Base-by-base conservation (phyloP, 2,888 invertebrate species). In the Apotomis betuletana region DNA sequence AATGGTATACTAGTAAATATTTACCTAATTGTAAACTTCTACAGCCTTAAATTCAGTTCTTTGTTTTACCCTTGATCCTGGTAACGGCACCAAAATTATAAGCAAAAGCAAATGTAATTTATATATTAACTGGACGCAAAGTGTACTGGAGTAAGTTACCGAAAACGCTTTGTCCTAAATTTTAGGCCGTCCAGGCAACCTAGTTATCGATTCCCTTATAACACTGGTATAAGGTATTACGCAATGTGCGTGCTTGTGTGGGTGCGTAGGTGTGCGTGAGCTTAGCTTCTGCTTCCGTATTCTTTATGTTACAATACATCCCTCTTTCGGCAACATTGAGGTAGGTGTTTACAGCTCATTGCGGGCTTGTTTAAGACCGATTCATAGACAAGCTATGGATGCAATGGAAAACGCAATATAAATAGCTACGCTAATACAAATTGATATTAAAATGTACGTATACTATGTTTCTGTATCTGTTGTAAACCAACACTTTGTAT, bases 201-300 rank as follows among this genome's bases (percentile, higher is more conserved):
- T 57, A 65, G 41, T 65, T 65, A 65, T 65, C 57, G 65, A 65
- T 65, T 65, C 9, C 36, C 41, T 27, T 57, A 57, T 57, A 55
- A 57, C 55, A 9, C 9, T 52, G 8, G 46, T 55, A 13, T 57
- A 46, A 65, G 4, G 46, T 55, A 13, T 57, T 57, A 65, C 55
- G 65, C 57, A 65, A 65, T 6, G 13, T 44, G 57, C 49, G 49
- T 65, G 12, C 5, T 8, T 46, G 65, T 65, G 65, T 65, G 55
- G 27, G 44, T 44, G 4, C 0, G 49, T 61, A 6, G 49, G 49
- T 61, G 46, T 55, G 65, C n/a, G 65, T 57, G 46, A 46, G 36
- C 49, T 36, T n/a, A 12, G 54, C 54, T 9, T 27, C 46, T 44
- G 27, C 64, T 65, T 65, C 65, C 65, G 65, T 57, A 46, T 65